These are phyloP conservation scores for Thamnophis elegans DNA, from an alignment of 2,797 vertebrate genomes.

Conservation along the genomic window DNA sequence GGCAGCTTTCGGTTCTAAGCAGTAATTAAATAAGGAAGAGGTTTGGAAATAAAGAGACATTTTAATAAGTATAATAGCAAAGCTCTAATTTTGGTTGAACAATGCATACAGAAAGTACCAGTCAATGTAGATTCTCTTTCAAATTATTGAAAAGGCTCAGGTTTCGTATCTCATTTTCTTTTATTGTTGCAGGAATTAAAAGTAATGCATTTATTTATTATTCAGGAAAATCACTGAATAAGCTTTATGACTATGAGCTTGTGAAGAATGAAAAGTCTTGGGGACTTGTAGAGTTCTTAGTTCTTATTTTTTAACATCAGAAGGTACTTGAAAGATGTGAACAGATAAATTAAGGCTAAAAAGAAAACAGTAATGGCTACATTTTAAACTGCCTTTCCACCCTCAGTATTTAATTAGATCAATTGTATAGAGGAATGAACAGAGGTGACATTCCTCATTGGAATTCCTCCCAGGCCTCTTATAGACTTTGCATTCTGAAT, in stretches of 20 bases:
- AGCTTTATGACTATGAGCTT: constrained; percentile 72
- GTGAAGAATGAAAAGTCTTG: constrained; percentile 74
- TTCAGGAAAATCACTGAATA: constrained; percentile 72
- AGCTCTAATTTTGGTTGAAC: constrained; percentile 76
- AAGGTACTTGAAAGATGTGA: constrained; percentile 81
- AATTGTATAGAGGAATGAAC: constrained; percentile 87
- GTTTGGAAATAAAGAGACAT: constrained; percentile 80
- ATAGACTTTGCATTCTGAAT: constrained; percentile 93
- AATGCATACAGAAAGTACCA: constrained; percentile 69
- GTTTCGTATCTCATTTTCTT: constrained; percentile 66
- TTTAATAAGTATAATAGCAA: constrained; percentile 80
- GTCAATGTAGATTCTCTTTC: constrained; percentile 72
- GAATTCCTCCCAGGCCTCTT: constrained; percentile 89
- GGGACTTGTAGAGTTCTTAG: constrained; percentile 70
- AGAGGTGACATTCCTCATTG: constrained; percentile 90
- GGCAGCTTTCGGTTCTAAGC: constrained; percentile 69
- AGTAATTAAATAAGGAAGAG: constrained; percentile 80
- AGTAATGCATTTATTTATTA: constrained; percentile 75
- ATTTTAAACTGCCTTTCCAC: constrained; percentile 84
- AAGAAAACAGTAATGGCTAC: constrained; percentile 83
- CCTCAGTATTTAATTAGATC: constrained; percentile 89
- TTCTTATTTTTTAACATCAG: constrained; percentile 71
- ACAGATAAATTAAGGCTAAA: constrained; percentile 83
- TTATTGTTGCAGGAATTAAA: constrained; percentile 69
- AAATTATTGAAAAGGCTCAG: constrained; percentile 69